Evolutionary conservation across 2,888 invertebrate species (phyloP).

Genomic region (Pemphredon lugubris): DNA sequence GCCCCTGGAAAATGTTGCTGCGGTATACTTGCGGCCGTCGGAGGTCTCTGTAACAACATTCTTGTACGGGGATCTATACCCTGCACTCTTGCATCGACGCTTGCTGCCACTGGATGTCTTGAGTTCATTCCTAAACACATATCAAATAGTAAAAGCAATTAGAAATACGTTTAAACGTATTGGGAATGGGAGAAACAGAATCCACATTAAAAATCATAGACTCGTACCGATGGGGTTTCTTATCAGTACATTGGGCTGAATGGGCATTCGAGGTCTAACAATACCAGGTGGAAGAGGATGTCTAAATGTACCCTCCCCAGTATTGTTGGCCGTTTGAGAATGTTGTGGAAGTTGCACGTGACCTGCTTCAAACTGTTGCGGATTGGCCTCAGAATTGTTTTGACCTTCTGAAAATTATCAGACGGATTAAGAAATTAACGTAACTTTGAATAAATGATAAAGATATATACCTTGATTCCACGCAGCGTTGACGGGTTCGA

Average conservation of each 20-base stretch:
- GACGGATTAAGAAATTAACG: background rate
- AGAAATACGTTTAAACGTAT: background rate
- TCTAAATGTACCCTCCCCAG: slow-evolving; percentile 85
- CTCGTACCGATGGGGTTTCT: slow-evolving; percentile 76
- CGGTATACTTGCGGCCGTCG: slow-evolving; percentile 68
- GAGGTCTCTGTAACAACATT: slow-evolving; percentile 82
- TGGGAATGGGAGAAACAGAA: background rate
- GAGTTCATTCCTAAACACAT: slow-evolving; percentile 68
- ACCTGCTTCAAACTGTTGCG: slow-evolving; percentile 73
- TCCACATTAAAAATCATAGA: background rate
- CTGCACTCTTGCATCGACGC: slow-evolving; percentile 81
- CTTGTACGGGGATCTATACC: slow-evolving; percentile 83
- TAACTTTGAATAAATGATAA: background rate
- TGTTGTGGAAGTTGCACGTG: slow-evolving; percentile 74
- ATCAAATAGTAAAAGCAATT: slow-evolving; percentile 9
- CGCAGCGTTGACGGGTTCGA: slow-evolving; percentile 79
- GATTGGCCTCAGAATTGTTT: slow-evolving; percentile 65
- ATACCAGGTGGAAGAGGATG: slow-evolving; percentile 86
- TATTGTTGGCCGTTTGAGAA: slow-evolving; percentile 70
- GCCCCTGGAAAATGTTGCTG: slow-evolving; percentile 77
- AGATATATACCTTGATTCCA: slow-evolving; percentile 76
- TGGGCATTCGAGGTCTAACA: slow-evolving; percentile 82
- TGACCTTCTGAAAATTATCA: slow-evolving; percentile 66
- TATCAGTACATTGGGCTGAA: slow-evolving; percentile 75
- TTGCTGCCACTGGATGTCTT: slow-evolving; percentile 72